Evolutionary conservation across 1,140 invertebrate genomes (phyloP).

Genomic region (Drosophila eugracilis): DNA sequence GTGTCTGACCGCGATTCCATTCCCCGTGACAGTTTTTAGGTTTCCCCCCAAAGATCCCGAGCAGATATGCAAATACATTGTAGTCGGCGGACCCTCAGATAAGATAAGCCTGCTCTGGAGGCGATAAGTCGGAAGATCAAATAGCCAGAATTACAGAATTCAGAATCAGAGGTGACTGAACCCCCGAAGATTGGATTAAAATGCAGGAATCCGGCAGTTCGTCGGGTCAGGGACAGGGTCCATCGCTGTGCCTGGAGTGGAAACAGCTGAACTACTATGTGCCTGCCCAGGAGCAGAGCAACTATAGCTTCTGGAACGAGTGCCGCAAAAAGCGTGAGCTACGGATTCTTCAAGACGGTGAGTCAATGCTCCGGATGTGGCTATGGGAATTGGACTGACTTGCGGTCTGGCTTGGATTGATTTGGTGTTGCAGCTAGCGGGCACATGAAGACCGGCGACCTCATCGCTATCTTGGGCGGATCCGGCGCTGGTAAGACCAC

Average conservation of each 20-base stretch:
- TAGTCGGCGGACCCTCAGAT: slow-evolving; percentile 21
- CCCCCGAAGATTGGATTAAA: not conserved
- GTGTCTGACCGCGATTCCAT: slow-evolving; percentile 10
- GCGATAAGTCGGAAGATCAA: slow-evolving; percentile 21
- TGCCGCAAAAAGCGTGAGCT: slow-evolving; percentile 70
- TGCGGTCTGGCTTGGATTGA: slow-evolving; percentile 14
- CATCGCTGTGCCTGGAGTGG: slow-evolving; percentile 76
- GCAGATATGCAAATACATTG: slow-evolving; percentile 60
- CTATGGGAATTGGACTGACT: slow-evolving; percentile 37
- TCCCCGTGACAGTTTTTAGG: slow-evolving; percentile 55
- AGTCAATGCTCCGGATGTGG: slow-evolving; percentile 14
- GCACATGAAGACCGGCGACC: slow-evolving; percentile 86
- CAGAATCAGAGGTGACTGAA: slow-evolving; percentile 30
- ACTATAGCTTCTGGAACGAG: slow-evolving; percentile 80
- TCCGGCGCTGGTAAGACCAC: slow-evolving; percentile 91
- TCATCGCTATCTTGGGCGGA: slow-evolving; percentile 86
- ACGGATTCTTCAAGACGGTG: slow-evolving; percentile 72
- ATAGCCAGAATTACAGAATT: not conserved
- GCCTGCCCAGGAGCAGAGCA: slow-evolving; percentile 79
- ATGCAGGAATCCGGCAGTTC: slow-evolving; percentile 23
- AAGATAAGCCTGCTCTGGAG: slow-evolving; percentile 28
- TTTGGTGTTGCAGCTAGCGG: slow-evolving; percentile 86
- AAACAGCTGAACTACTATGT: slow-evolving; percentile 80
- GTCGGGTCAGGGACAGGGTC: slow-evolving; percentile 12
- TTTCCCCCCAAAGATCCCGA: slow-evolving; percentile 38